phyloP scores from a whole-genome alignment of 2,888 invertebrate genomes.

The Hydriomena furcata region DNA sequence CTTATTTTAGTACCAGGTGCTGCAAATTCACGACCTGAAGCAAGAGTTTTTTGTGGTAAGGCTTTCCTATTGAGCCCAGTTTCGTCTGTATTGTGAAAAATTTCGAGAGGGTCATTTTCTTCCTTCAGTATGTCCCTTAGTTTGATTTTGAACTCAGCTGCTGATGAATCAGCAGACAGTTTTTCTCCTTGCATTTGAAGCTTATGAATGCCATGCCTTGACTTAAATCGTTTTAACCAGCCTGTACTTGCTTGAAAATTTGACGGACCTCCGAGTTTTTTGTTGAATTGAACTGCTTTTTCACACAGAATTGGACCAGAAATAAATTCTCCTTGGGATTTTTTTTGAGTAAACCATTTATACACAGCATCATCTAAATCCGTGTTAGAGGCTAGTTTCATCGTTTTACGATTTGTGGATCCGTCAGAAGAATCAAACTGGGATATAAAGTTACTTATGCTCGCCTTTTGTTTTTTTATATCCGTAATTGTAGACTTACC shows the following conservation, averaged over 20 bases:
- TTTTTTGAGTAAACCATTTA: conserved; percentile 33
- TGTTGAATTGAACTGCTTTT: conserved; percentile 35
- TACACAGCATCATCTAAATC: conserved; percentile 27
- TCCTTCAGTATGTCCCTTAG: conserved; percentile 9
- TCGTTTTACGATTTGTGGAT: conserved; percentile 32
- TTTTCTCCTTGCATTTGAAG: conserved; percentile 29
- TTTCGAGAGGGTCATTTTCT: too few relatives aligned
- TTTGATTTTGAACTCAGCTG: conserved; percentile 17
- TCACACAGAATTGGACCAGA: conserved; percentile 24
- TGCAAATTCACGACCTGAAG: too few relatives aligned
- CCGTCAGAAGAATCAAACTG: conserved; percentile 30
- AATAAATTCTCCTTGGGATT: conserved; percentile 24
- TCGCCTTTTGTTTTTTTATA: conserved; percentile 28
- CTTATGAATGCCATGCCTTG: conserved; percentile 27
- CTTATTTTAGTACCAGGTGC: too few relatives aligned
- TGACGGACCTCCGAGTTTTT: conserved; percentile 6
- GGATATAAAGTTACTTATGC: conserved; percentile 27
- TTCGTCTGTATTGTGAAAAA: too few relatives aligned
- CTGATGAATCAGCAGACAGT: conserved; percentile 29
- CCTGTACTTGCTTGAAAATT: conserved; percentile 27
- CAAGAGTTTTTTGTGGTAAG: too few relatives aligned
- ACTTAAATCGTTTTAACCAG: conserved; percentile 32
- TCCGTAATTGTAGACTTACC: conserved; percentile 29
- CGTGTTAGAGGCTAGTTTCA: conserved; percentile 23
- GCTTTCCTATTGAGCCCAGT: too few relatives aligned